Conservation (phyloP, 2,888 invertebrate species). For the Noctua janthe region DNA sequence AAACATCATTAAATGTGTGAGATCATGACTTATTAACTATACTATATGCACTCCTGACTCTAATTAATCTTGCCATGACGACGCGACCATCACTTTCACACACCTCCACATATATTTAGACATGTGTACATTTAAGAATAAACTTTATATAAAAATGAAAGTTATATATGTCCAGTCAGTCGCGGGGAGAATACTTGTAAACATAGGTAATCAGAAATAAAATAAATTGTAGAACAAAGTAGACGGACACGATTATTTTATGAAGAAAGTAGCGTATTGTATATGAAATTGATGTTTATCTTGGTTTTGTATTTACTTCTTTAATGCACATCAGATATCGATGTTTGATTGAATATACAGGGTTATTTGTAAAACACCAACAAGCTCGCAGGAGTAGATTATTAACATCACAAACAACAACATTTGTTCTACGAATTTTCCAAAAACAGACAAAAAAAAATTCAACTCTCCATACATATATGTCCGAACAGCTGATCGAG, state of each 20-base stretch:
- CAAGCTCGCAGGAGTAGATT: too few relatives aligned
- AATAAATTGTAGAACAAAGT: conserved; percentile 29
- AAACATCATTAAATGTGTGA: not conserved
- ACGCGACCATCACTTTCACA: conserved; percentile 31
- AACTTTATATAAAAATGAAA: conserved; percentile 36
- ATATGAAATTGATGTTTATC: not conserved
- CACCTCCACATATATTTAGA: conserved; percentile 3
- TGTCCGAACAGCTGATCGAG: too few relatives aligned
- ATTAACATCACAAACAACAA: too few relatives aligned
- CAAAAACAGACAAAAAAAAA: too few relatives aligned
- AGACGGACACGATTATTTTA: conserved; percentile 25
- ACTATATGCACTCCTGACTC: conserved; percentile 12
- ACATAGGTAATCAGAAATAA: conserved; percentile 29
- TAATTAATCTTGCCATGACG: conserved; percentile 26
- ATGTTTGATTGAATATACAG: too few relatives aligned
- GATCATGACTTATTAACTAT: conserved; percentile 21
- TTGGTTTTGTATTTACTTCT: conserved; percentile 7
- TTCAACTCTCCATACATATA: too few relatives aligned
- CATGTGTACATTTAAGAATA: conserved; percentile 7
- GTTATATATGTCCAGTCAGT: conserved; percentile 22
- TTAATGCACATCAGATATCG: not conserved
- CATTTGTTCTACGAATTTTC: too few relatives aligned
- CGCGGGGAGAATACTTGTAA: conserved; percentile 45
- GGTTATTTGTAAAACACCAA: too few relatives aligned
- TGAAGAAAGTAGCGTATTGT: conserved; percentile 23